These are phyloP conservation scores for Oscheius sp. DNA, from an alignment of 2,888 invertebrate genomes.

Conservation along the genomic window DNA sequence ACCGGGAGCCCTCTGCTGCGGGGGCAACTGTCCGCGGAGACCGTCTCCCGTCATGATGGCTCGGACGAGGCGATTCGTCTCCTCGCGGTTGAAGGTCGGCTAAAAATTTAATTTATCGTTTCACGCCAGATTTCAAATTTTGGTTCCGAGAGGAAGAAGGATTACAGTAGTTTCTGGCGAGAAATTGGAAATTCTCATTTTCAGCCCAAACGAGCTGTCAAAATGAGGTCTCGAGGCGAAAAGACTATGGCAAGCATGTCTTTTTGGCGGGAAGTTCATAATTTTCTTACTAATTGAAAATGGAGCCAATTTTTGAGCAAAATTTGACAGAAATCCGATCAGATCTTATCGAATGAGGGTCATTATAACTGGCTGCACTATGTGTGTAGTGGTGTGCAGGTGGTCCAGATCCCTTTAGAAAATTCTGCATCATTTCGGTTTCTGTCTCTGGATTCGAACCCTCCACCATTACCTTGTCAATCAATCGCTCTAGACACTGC, in stretches of 20 bases:
- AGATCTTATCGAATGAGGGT: constrained; percentile 39
- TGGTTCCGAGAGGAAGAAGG: too few relatives aligned
- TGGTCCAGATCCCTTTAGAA: constrained; percentile 2
- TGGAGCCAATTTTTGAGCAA: not conserved
- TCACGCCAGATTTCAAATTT: too few relatives aligned
- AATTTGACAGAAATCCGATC: constrained; percentile 18
- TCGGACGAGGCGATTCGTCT: constrained; percentile 58
- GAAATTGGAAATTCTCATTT: too few relatives aligned
- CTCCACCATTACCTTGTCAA: not conserved
- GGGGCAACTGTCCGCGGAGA: constrained; percentile 33
- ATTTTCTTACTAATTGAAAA: not conserved
- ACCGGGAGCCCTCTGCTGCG: too few relatives aligned
- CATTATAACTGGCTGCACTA: constrained; percentile 20
- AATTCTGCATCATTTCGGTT: constrained; percentile 26
- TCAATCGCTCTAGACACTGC: not conserved
- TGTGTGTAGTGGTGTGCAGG: constrained; percentile 22
- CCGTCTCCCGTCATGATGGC: constrained; percentile 57
- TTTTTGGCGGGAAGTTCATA: not conserved
- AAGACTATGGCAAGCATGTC: not conserved
- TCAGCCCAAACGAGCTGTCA: too few relatives aligned
- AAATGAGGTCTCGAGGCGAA: too few relatives aligned
- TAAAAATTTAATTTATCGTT: constrained; percentile 29
- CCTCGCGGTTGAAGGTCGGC: constrained; percentile 50
- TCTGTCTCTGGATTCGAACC: constrained; percentile 2
- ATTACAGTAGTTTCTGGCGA: too few relatives aligned